Evolutionary conservation across 2,888 invertebrate species (phyloP).

Genomic region (Drepanosiphum platanoidis): DNA sequence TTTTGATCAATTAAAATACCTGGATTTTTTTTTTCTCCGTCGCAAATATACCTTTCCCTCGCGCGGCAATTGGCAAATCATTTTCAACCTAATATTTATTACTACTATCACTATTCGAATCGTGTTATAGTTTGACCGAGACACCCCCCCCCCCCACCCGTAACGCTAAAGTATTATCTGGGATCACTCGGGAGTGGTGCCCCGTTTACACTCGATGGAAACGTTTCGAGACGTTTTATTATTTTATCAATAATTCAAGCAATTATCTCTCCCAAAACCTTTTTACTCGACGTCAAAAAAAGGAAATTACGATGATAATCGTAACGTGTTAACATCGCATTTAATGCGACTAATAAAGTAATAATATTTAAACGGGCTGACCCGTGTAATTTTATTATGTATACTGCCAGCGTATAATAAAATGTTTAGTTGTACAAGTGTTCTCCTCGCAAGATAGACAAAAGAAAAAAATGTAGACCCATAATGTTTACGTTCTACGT

Average conservation of each 20-base stretch:
- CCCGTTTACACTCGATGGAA: background rate
- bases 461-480: background rate
- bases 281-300: background rate
- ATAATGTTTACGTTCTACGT: too few species aligned
- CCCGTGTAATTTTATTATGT: constrained; percentile 27
- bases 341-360: constrained; percentile 9
- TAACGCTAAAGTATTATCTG: constrained; percentile 9
- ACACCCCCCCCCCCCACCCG: too few species aligned
- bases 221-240: background rate
- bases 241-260: background rate
- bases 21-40: constrained; percentile 8
- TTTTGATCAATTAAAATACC: background rate
- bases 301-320: background rate
- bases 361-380: background rate
- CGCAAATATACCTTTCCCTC: background rate
- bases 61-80: background rate
- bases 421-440: background rate
- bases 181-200: background rate
- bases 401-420: constrained; percentile 18
- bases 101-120: background rate
- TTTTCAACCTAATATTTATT: background rate
- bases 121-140: background rate
- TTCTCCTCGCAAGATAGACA: background rate
- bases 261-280: background rate
- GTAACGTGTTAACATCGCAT: constrained; percentile 9